phyloP scores from a whole-genome alignment of 2,797 vertebrate species.

The Spinibarbus caldwelli region DNA sequence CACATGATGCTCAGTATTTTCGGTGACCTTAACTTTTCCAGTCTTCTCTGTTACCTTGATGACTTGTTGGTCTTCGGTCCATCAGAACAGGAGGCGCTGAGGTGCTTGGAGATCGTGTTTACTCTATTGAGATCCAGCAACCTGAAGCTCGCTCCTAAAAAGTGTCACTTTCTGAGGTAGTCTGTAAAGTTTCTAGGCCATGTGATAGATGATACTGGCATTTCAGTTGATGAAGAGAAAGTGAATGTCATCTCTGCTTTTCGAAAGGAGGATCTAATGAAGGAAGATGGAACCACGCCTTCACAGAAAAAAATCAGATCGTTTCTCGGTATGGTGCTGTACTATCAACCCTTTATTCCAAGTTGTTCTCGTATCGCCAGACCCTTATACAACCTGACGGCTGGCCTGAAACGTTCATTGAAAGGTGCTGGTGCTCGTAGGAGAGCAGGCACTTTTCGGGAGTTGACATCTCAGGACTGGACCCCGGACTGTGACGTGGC shows the following conservation, averaged over 20 bases:
- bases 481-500: not conserved
- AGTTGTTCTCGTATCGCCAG: slow-evolving; percentile 12
- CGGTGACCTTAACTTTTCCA: no score
- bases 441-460: slow-evolving; percentile 20
- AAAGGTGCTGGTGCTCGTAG: not conserved
- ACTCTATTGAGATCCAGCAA: slow-evolving; percentile 21
- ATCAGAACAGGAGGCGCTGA: no score
- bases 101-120: slow-evolving; percentile 40
- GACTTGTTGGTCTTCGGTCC: no score
- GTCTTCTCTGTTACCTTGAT: no score
- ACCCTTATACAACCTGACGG: slow-evolving; percentile 14
- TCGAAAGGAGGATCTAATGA: slow-evolving; percentile 25
- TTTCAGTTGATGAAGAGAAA: slow-evolving; percentile 30
- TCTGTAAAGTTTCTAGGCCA: not conserved
- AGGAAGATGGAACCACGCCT: not conserved
- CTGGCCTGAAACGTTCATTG: not conserved
- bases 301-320: slow-evolving; percentile 27
- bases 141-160: not conserved
- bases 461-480: slow-evolving; percentile 32
- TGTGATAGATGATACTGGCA: not conserved
- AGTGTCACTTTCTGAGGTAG: not conserved
- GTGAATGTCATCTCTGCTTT: slow-evolving; percentile 31
- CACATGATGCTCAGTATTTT: no score
- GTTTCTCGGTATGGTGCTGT: slow-evolving; percentile 24
- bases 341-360: slow-evolving; percentile 25